Evolutionary conservation across 2,888 invertebrate genomes (phyloP), one percentile per base, ranked within the genome.

Genomic region (Eupithecia pulchellata): DNA sequence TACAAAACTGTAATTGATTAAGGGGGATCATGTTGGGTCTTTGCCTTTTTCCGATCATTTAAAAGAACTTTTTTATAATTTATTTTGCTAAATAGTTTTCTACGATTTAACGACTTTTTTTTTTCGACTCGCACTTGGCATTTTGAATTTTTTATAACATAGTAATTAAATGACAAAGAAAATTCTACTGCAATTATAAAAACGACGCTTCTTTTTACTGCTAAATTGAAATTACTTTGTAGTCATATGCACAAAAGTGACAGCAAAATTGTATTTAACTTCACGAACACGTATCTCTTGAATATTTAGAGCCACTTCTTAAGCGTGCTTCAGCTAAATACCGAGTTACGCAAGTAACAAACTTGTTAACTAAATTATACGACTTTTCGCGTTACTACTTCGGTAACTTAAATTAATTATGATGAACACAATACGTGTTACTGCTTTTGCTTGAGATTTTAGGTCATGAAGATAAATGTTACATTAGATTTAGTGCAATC

Each of bases 301-400:
- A 78, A 80, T 84, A 83, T 86, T 83, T 81, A 84, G 82, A 83
- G 80, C 76, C 77, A 71, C 74, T 76, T 73, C 71, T 78, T 79
- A 77, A 81, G 79, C 77, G 79, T 81, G 82, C 83, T 81, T 79
- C 72, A 78, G 80, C 81, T 84, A 84, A 86, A 87, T 83, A 83
- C 80, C 81, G 81, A 83, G 84, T 82, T 83, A 84, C 80, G 78
- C 73, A 78, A 81, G 80, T 77, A 83, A 82, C 84, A 84, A 85
- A 87, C 83, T 87, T 86, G 81, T 81, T 87, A 86, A 84, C 81
- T 83, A 82, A 86, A 87, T 87, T 87, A 86, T 84, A 85, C 78
- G 81, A 84, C 86, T 84, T 84, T 83, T 86, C 84, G 79, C 79
- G 82, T 83, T 78, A 73, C 72, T 80, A 81, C 86, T 82, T 81